Conservation (phyloP, 1,140 invertebrate species). For the Gerris buenoi region DNA sequence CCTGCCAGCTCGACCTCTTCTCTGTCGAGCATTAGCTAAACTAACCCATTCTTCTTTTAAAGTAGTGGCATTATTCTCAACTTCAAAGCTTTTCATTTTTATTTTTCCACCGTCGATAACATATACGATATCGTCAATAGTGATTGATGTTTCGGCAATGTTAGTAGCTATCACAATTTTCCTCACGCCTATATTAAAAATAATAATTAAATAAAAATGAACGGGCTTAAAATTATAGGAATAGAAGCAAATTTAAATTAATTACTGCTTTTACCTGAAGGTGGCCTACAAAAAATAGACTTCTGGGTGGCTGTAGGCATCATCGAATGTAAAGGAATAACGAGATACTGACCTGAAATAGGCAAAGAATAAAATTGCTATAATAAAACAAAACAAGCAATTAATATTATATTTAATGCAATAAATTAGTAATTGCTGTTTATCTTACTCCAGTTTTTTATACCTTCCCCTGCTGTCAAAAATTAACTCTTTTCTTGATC, state of each 20-base stretch:
- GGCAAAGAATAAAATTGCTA: too few relatives aligned
- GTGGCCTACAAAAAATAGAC: slow-evolving; percentile 52
- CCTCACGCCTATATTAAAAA: slow-evolving; percentile 31
- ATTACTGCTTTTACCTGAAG: slow-evolving; percentile 35
- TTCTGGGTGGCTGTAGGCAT: slow-evolving; percentile 64
- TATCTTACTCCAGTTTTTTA: too few relatives aligned
- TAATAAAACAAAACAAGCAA: too few relatives aligned
- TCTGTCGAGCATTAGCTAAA: slow-evolving; percentile 58
- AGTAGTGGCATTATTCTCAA: slow-evolving; percentile 52
- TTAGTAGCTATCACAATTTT: slow-evolving; percentile 70
- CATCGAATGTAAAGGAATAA: slow-evolving; percentile 68
- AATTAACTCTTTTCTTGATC: too few relatives aligned
- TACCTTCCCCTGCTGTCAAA: too few relatives aligned
- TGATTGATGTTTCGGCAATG: slow-evolving; percentile 77
- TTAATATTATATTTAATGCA: too few relatives aligned
- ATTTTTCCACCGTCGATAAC: slow-evolving; percentile 72
- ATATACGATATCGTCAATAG: slow-evolving; percentile 79
- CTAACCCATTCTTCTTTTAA: slow-evolving; percentile 59
- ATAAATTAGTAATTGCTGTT: too few relatives aligned
- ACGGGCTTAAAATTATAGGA: too few relatives aligned
- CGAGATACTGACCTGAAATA: slow-evolving; percentile 31
- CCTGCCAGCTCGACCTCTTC: slow-evolving; percentile 56
- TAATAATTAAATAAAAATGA: background rate
- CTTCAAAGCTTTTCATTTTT: slow-evolving; percentile 59
- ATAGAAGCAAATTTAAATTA: too few relatives aligned